A percentile compares a stretch with the other conserved stretches of the same genome.
Conservation (phyloP, 2,113 vertebrate species). For the Spilogale gracilis region DNA sequence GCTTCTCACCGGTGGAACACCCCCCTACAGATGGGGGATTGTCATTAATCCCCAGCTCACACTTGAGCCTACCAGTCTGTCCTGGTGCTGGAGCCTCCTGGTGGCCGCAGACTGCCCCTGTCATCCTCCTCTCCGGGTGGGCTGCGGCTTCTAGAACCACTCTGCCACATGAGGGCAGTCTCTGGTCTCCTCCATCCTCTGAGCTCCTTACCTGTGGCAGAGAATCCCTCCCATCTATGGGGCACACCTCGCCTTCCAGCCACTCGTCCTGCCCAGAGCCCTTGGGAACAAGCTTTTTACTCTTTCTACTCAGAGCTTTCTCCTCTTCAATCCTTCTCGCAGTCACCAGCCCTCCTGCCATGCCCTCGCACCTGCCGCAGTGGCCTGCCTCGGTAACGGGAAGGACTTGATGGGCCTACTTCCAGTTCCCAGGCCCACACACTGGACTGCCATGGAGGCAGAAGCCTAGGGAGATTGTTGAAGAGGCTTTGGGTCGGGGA, state of each 20-base stretch:
- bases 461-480: conserved; percentile 45
- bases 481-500: conserved; percentile 65
- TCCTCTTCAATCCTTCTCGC: background rate
- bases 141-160: background rate
- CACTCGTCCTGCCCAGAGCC: background rate
- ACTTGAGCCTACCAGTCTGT: too few species aligned
- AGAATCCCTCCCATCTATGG: background rate
- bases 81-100: background rate
- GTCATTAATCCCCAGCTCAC: background rate
- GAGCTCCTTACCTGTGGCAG: background rate
- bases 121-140: background rate
- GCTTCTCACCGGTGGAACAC: background rate
- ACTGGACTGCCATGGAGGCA: background rate
- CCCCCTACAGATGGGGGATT: background rate
- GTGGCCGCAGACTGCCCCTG: background rate
- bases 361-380: rapidly evolving
- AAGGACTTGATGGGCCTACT: background rate
- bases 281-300: background rate
- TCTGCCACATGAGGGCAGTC: too few species aligned
- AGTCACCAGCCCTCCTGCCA: background rate
- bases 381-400: background rate
- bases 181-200: background rate
- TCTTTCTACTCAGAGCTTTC: background rate
- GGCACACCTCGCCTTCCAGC: background rate
- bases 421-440: background rate